Evolutionary conservation across 2,888 invertebrate species (phyloP).

Genomic region (Ormyrus labotus): DNA sequence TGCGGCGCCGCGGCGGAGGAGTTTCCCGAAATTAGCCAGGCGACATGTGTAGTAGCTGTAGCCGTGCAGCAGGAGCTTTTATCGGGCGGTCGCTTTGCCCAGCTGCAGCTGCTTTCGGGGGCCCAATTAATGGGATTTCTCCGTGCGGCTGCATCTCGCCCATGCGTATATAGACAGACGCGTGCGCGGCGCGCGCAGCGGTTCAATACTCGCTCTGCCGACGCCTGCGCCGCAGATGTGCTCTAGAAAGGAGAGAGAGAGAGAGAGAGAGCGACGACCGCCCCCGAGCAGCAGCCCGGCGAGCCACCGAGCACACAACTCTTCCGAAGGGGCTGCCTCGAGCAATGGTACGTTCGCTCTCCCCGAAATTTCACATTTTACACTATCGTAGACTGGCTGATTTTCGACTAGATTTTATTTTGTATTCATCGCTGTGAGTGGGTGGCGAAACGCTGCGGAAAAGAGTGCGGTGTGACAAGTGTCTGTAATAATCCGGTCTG

Average conservation of each 20-base stretch:
- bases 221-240: slow-evolving; percentile 48
- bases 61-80: too few relatives aligned
- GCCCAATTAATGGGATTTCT: slow-evolving; percentile 56
- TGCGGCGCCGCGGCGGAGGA: too few relatives aligned
- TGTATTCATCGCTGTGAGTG: too few relatives aligned
- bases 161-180: not conserved
- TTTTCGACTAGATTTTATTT: too few relatives aligned
- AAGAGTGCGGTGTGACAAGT: too few relatives aligned
- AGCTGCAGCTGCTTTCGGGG: not conserved
- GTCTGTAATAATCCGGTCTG: too few relatives aligned
- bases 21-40: too few relatives aligned
- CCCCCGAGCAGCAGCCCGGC: not conserved
- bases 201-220: slow-evolving; percentile 48
- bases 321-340: slow-evolving; percentile 48
- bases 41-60: too few relatives aligned
- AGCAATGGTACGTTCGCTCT: slow-evolving; percentile 36
- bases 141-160: slow-evolving; percentile 3
- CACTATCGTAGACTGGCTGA: too few relatives aligned
- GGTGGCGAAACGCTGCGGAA: too few relatives aligned
- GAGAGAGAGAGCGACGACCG: slow-evolving; percentile 4
- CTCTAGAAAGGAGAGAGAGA: slow-evolving; percentile 8
- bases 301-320: slow-evolving; percentile 13
- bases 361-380: too few relatives aligned
- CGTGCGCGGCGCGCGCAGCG: slow-evolving; percentile 41
- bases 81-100: too few relatives aligned